Conservation (phyloP, 2,888 invertebrate species). For the Chymomyza procnemis region DNA sequence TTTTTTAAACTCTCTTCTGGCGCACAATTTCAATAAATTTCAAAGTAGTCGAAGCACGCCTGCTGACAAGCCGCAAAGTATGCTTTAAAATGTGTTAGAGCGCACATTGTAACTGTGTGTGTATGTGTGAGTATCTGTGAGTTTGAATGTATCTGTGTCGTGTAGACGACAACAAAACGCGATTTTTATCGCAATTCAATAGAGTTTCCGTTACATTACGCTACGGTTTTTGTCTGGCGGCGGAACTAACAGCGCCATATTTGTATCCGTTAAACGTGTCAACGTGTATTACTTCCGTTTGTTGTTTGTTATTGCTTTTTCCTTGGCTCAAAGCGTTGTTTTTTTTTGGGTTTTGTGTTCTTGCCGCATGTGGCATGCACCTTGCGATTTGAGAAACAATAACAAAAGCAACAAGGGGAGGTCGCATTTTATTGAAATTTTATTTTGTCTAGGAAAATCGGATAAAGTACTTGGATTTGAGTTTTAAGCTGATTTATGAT, state of each 20-base stretch:
- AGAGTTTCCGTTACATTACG: constrained; percentile 73
- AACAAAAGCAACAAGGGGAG: constrained; percentile 2
- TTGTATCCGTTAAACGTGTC: constrained; percentile 74
- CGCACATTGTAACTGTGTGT: not conserved
- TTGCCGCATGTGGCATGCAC: constrained; percentile 21
- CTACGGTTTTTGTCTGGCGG: constrained; percentile 61
- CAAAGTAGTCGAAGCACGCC: constrained; percentile 23
- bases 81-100: constrained; percentile 62
- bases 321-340: not conserved
- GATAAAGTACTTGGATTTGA: constrained; percentile 59
- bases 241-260: constrained; percentile 72
- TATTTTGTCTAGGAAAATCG: constrained; percentile 62
- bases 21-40: constrained; percentile 69
- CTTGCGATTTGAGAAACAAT: constrained; percentile 18
- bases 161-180: constrained; percentile 59
- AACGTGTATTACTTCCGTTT: constrained; percentile 72
- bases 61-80: constrained; percentile 75
- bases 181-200: constrained; percentile 77
- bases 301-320: constrained; percentile 33
- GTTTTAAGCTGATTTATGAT: constrained; percentile 65
- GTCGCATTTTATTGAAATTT: constrained; percentile 62
- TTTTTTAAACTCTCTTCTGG: constrained; percentile 52
- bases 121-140: constrained; percentile 6
- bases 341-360: not conserved
- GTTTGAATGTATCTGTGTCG: constrained; percentile 23